phyloP scores from a whole-genome alignment of 1,140 invertebrate genomes.

The Monochamus saltuarius region DNA sequence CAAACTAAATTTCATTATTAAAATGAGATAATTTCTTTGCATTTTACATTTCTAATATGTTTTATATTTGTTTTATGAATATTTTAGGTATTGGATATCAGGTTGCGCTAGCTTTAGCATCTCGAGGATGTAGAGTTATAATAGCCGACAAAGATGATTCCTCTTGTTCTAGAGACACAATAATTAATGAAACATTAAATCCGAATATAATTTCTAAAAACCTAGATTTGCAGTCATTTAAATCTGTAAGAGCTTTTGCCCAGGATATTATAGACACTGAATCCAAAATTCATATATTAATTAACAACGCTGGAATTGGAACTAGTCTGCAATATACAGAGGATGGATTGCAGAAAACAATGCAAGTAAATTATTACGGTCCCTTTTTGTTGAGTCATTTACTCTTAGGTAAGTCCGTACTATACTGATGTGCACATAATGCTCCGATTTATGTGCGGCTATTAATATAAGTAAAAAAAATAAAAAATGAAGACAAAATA shows the following conservation, averaged over 20 bases:
- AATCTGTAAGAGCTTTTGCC: conserved; percentile 56
- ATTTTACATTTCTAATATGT: no score
- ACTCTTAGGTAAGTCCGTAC: conserved; percentile 53
- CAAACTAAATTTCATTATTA: no score
- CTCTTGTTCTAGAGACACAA: conserved; percentile 47
- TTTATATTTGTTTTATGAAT: no score
- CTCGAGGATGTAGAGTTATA: conserved; percentile 43
- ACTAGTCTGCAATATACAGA: conserved; percentile 52
- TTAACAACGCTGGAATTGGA: conserved; percentile 64
- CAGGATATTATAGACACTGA: conserved; percentile 54
- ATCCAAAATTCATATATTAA: conserved; percentile 61
- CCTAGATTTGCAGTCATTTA: conserved; percentile 54
- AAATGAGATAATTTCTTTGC: no score
- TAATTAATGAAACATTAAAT: conserved; percentile 41
- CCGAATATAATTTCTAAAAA: conserved; percentile 45
- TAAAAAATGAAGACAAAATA: no score
- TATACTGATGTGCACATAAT: neutral
- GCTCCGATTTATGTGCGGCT: neutral
- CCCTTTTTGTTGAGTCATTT: conserved; percentile 67
- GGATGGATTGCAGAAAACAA: conserved; percentile 60
- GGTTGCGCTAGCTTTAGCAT: conserved; percentile 39
- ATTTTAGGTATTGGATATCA: conserved; percentile 42
- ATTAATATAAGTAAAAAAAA: neutral
- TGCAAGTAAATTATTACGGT: conserved; percentile 65
- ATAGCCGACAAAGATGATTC: conserved; percentile 42